Conservation (phyloP, 2,888 invertebrate species). For the Athalia rosae region DNA sequence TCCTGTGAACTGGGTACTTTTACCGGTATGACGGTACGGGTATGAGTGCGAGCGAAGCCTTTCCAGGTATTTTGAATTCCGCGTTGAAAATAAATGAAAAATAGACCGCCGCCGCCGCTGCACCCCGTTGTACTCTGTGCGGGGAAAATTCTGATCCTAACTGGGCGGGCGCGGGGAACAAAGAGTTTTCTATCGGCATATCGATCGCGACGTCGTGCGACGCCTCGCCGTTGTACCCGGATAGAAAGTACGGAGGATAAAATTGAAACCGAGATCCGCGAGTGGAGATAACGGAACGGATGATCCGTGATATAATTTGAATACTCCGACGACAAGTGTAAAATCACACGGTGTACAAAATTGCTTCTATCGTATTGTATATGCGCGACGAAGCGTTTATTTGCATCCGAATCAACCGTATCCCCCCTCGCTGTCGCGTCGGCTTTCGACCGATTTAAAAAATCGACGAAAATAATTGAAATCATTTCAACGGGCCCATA, state of each 20-base stretch:
- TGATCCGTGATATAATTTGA: slow-evolving; percentile 34
- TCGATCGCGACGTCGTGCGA: too few relatives aligned
- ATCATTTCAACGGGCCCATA: neutral
- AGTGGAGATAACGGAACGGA: slow-evolving; percentile 10
- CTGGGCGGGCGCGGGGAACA: neutral
- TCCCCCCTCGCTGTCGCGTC: too few relatives aligned
- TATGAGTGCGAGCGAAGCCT: neutral
- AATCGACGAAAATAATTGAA: too few relatives aligned
- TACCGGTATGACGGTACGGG: neutral
- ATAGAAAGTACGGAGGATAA: neutral
- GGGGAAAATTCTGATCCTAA: neutral
- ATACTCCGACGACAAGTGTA: slow-evolving; percentile 36
- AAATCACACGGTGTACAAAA: slow-evolving; percentile 39
- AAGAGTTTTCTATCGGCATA: neutral
- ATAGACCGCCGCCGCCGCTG: neutral
- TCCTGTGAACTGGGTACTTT: slow-evolving; percentile 11
- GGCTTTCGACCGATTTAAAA: too few relatives aligned
- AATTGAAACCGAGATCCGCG: slow-evolving; percentile 12
- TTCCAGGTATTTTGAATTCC: neutral
- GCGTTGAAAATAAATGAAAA: neutral
- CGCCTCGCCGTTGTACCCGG: too few relatives aligned
- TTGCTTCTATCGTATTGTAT: too few relatives aligned
- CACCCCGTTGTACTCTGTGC: neutral
- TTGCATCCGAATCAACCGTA: too few relatives aligned
- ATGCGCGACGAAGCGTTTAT: too few relatives aligned